A percentile compares a stretch with the other conserved stretches of the same genome.
Evolutionary conservation across 1,140 invertebrate genomes (phyloP).

Genomic region (Brachionus plicatilis): DNA sequence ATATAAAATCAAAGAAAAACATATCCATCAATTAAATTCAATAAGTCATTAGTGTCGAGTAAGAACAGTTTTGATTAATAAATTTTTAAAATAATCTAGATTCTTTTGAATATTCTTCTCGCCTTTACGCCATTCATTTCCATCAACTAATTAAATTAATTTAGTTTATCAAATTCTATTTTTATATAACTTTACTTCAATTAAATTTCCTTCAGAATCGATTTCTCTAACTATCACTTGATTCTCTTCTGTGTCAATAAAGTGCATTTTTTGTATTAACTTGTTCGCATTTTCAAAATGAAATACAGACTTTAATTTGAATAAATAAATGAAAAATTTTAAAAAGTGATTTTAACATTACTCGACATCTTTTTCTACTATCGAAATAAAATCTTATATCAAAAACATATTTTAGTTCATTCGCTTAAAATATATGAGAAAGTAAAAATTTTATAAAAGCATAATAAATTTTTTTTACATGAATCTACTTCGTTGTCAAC

Average conservation of each 20-base stretch:
- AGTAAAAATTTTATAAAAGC: not conserved
- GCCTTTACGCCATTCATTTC: slow-evolving; percentile 38
- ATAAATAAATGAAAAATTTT: not conserved
- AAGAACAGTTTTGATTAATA: too few species aligned
- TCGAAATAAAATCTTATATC: slow-evolving; percentile 38
- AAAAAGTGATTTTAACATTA: not conserved
- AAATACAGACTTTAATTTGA: slow-evolving; percentile 25
- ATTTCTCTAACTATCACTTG: slow-evolving; percentile 31
- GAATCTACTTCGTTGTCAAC: slow-evolving; percentile 32
- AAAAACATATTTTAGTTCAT: slow-evolving; percentile 37
- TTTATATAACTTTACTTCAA: slow-evolving; percentile 5
- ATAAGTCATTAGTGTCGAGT: too few species aligned
- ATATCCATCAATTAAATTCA: too few species aligned
- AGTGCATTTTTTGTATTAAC: slow-evolving; percentile 11
- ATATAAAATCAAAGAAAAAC: too few species aligned
- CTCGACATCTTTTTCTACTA: slow-evolving; percentile 21
- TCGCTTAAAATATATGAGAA: not conserved
- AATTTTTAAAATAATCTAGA: not conserved
- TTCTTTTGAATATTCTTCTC: not conserved
- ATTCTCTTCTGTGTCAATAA: slow-evolving; percentile 34
- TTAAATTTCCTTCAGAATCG: not conserved
- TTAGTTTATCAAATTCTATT: not conserved
- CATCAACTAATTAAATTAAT: not conserved
- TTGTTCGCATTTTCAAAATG: slow-evolving; percentile 33
- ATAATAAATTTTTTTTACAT: not conserved